These are phyloP conservation scores for Acrobeloides nanus DNA, from an alignment of 2,888 invertebrate species.

Conservation along the genomic window DNA sequence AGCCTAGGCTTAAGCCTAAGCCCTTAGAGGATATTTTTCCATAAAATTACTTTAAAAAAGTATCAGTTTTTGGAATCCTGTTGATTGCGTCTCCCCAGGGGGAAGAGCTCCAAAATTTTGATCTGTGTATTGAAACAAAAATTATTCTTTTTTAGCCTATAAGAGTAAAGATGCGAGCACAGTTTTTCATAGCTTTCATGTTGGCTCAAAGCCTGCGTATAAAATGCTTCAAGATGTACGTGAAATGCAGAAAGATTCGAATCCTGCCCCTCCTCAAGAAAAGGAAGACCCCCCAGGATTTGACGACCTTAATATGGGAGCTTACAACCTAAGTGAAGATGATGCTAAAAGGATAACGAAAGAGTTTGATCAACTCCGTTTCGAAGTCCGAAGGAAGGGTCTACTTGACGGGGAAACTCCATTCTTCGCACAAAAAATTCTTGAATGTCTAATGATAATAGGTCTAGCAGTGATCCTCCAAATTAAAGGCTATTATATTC, in stretches of 20 bases:
- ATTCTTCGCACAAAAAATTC: conserved; percentile 43
- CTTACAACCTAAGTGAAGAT: conserved; percentile 33
- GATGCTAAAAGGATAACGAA: conserved; percentile 31
- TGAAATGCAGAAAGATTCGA: conserved; percentile 31
- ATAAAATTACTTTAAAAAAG: too few species aligned
- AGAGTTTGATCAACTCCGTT: conserved; percentile 39
- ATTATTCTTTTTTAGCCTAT: conserved; percentile 48
- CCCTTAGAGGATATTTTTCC: too few species aligned
- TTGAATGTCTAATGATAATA: conserved; percentile 37
- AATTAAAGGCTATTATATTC: conserved; percentile 33
- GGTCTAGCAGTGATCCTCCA: conserved; percentile 38
- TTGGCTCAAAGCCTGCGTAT: conserved; percentile 44
- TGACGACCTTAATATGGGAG: conserved; percentile 47
- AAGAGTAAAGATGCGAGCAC: conserved; percentile 49
- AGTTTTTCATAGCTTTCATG: conserved; percentile 50
- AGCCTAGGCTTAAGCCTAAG: too few species aligned
- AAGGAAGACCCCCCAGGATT: conserved; percentile 11
- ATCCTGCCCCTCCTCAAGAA: conserved; percentile 11
- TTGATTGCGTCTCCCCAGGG: too few species aligned
- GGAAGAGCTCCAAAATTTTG: too few species aligned
- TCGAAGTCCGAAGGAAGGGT: conserved; percentile 32
- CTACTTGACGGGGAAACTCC: conserved; percentile 33
- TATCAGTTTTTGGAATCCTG: too few species aligned
- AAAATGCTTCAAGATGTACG: conserved; percentile 34
- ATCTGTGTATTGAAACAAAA: too few species aligned